Conservation (phyloP, 1,140 invertebrate genomes). For the Aphidius gifuensis region DNA sequence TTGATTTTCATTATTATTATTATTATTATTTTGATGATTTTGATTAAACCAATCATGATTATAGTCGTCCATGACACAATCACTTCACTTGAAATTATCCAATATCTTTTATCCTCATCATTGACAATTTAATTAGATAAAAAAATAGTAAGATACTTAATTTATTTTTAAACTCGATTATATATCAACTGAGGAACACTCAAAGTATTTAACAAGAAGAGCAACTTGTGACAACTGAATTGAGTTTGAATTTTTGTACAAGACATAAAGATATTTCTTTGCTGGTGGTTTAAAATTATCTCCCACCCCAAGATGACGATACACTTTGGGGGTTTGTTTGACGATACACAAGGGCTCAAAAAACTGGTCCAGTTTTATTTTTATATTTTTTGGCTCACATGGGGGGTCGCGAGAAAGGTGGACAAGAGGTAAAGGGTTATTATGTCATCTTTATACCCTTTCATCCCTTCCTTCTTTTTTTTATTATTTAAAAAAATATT, state of each 20-base stretch:
- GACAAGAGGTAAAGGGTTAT: constrained; percentile 2
- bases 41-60: constrained; percentile 52
- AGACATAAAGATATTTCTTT: too few relatives aligned
- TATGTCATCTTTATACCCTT: neutral
- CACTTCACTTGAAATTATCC: constrained; percentile 13
- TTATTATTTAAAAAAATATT: too few relatives aligned
- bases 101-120: constrained; percentile 18
- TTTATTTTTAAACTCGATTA: too few relatives aligned
- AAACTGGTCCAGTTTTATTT: constrained; percentile 16
- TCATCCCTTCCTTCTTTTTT: too few relatives aligned
- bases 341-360: neutral
- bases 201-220: too few relatives aligned
- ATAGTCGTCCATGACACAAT: constrained; percentile 51
- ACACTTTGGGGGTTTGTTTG: neutral
- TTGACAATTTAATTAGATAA: too few relatives aligned
- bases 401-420: constrained; percentile 27
- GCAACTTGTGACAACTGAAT: too few relatives aligned
- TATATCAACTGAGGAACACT: too few relatives aligned
- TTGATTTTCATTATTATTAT: constrained; percentile 19
- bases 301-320: constrained; percentile 5
- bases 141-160: too few relatives aligned
- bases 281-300: too few relatives aligned
- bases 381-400: neutral
- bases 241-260: too few relatives aligned
- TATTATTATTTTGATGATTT: constrained; percentile 42